Base-by-base conservation (phyloP, 1,140 invertebrate species). In the Radopholus similis region DNA sequence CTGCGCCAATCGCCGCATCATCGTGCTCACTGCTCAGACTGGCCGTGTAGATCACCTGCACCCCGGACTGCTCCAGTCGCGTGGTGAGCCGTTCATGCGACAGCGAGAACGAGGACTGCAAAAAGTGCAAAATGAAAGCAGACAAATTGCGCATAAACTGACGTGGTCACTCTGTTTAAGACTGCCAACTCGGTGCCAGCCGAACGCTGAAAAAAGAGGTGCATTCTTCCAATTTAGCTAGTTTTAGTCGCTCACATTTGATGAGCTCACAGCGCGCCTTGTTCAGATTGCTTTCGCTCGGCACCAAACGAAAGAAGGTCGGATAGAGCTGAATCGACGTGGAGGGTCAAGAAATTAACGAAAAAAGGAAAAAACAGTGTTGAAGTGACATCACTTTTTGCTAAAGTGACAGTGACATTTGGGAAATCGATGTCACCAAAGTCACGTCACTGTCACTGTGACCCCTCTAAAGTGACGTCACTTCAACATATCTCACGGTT, bases 161-260 rank as follows among this genome's bases (percentile, higher is more conserved):
- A 51, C 91, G 15, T 83, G 82, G 78, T 95, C 91, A 78, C 94
- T 95, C 83, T 98, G 94, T 83, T 95, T 97, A 57, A 98, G 89
- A 0, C 93, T 97, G 1, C 93, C 94, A 11, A 98, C 93, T 58
- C 91, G 87, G 0, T 91, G 96, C 95, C 95, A 98, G 84, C 97
- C 96, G 86, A 93, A 97, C 4, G 58, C 58, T 62, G 42, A 11
- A 26, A 58, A 40, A 44, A 5, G 32, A 58, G 23, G 18, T 15
- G 38, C 11, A 40, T 8, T 57, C 23, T 8, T 15, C 23, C 13
- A 40, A 37, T 58, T 58, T 1, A 57, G 18, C 11, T 57, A 47
- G 23, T 47, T 47, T 9, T 51, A 9, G 9, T 8, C 23, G 28
- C 21, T 2, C 11, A 77, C 90, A 87, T 76, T 89, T 87, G 51